A percentile compares a stretch with the other conserved stretches of the same genome.
Evolutionary conservation across 2,797 vertebrate genomes (phyloP).

Genomic region (Anableps anableps): DNA sequence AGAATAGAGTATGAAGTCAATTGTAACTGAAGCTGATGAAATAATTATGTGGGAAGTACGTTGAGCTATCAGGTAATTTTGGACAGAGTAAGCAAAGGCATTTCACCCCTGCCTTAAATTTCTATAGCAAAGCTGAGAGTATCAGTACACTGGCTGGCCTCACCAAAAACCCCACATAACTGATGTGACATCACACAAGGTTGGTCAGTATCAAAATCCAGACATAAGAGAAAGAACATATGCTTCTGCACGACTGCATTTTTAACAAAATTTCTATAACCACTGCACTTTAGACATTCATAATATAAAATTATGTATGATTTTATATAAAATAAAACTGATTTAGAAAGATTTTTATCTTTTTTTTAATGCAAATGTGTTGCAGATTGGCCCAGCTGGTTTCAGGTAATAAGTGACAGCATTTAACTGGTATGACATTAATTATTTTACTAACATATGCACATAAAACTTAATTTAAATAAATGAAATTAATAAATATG

Average conservation of each 20-base stretch:
- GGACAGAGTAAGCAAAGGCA: background rate
- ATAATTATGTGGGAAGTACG: no score
- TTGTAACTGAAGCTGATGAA: background rate
- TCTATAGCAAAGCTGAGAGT: background rate
- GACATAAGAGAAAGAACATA: background rate
- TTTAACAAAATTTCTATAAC: background rate
- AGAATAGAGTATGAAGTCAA: background rate
- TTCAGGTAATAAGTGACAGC: background rate
- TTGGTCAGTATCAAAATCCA: background rate
- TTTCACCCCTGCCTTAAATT: background rate
- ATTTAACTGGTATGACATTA: background rate
- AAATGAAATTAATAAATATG: background rate
- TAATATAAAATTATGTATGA: background rate
- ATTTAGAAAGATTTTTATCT: background rate
- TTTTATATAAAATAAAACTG: background rate
- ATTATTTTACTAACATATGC: background rate
- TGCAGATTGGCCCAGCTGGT: background rate
- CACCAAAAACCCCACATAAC: background rate
- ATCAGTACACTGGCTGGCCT: background rate
- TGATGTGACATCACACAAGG: background rate
- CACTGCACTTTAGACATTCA: background rate
- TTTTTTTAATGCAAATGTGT: background rate
- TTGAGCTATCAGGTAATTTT: no score
- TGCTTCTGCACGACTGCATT: background rate
- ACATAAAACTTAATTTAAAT: background rate